Evolutionary conservation across 2,113 vertebrate species (phyloP).

Genomic region (Alosa alosa): DNA sequence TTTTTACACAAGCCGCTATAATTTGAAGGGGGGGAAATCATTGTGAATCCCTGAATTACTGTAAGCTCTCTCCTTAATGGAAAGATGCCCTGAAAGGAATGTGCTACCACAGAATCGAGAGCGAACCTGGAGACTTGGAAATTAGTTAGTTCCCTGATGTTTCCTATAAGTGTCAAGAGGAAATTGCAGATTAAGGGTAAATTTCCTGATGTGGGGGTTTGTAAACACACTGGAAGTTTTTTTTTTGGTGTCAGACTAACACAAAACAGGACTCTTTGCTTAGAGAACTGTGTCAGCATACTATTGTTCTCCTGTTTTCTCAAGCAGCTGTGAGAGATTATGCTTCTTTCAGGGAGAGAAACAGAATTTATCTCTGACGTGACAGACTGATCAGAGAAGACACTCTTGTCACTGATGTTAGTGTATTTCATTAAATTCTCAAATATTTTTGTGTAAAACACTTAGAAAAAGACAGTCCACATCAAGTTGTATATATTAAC

Average conservation of each 20-base stretch:
- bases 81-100: not conserved
- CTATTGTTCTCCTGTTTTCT: not conserved
- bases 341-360: not conserved
- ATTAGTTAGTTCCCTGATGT: conserved; percentile 3
- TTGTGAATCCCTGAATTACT: not conserved
- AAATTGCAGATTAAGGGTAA: conserved; percentile 68
- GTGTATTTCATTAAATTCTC: not conserved
- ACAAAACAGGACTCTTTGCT: conserved; percentile 48
- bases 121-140: not conserved
- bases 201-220: conserved; percentile 54
- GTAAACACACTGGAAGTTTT: conserved; percentile 63
- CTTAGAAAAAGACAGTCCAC: not conserved
- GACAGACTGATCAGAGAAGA: not conserved
- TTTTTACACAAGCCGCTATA: not conserved
- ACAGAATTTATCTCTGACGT: not conserved
- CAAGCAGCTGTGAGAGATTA: not conserved
- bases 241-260: conserved; percentile 64
- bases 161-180: conserved; percentile 47
- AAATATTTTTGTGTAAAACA: not conserved
- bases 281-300: not conserved
- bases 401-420: not conserved
- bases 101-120: not conserved
- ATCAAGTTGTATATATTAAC: not conserved
- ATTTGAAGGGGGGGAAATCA: not conserved
- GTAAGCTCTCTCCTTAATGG: not conserved